Conservation (phyloP, 2,113 vertebrate species). For the Oreochromis spilurus region DNA sequence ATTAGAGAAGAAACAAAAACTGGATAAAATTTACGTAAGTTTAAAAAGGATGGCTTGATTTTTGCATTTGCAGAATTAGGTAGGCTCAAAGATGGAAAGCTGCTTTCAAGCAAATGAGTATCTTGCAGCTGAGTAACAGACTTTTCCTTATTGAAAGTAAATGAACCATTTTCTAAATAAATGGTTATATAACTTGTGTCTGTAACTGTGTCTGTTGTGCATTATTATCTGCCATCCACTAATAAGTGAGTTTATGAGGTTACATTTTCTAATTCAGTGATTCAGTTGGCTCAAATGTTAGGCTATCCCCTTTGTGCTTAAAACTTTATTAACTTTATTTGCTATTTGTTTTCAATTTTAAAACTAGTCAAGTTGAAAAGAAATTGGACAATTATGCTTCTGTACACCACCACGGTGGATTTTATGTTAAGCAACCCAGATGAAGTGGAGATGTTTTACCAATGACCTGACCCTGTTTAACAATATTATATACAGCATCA, state of each 20-base stretch:
- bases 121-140: neutral
- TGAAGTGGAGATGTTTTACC: neutral
- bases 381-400: neutral
- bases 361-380: rapidly evolving
- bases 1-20: neutral
- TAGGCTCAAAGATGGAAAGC: neutral
- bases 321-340: neutral
- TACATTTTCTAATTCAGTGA: neutral
- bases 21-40: neutral
- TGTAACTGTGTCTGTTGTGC: neutral
- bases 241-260: neutral
- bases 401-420: neutral
- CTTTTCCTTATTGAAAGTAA: neutral
- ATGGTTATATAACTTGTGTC: neutral
- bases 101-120: neutral
- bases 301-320: neutral
- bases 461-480: neutral
- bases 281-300: neutral
- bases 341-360: neutral
- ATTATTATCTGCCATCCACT: neutral
- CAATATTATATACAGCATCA: neutral
- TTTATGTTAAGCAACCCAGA: neutral
- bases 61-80: neutral
- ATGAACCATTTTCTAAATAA: neutral
- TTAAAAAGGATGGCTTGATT: neutral